These are phyloP conservation scores for Sarcophaga peregrina DNA, from an alignment of 1,140 invertebrate species.

Conservation along the genomic window DNA sequence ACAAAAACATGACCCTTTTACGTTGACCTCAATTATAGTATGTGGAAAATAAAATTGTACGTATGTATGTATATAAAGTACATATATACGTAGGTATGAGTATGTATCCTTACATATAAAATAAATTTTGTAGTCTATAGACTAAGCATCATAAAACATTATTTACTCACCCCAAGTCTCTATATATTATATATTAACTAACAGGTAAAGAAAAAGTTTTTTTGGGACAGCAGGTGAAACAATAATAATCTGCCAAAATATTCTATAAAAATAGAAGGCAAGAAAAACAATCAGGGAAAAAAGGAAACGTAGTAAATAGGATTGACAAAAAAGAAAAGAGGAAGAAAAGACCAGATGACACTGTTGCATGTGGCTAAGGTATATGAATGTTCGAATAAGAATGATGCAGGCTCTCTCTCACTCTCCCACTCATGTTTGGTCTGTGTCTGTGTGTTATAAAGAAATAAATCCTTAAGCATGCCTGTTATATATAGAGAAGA, in stretches of 20 bases:
- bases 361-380: constrained; percentile 20
- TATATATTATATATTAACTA: background rate
- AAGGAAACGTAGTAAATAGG: too few species aligned
- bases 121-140: too few species aligned
- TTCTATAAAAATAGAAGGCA: too few species aligned
- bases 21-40: constrained; percentile 29
- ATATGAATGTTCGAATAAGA: background rate
- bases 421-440: background rate
- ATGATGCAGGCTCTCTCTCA: background rate
- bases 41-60: constrained; percentile 21
- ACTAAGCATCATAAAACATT: constrained; percentile 27
- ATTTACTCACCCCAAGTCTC: background rate
- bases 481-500: background rate
- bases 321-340: background rate
- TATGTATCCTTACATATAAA: background rate
- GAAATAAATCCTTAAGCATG: background rate
- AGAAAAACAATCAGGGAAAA: too few species aligned
- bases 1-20: constrained; percentile 35
- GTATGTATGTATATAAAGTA: background rate
- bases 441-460: background rate
- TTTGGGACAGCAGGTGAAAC: background rate
- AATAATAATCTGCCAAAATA: background rate
- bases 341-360: background rate
- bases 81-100: background rate
- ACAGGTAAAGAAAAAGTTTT: background rate